These are phyloP conservation scores for Cryptus viduatorius DNA, from an alignment of 2,888 invertebrate genomes.

Conservation along the genomic window DNA sequence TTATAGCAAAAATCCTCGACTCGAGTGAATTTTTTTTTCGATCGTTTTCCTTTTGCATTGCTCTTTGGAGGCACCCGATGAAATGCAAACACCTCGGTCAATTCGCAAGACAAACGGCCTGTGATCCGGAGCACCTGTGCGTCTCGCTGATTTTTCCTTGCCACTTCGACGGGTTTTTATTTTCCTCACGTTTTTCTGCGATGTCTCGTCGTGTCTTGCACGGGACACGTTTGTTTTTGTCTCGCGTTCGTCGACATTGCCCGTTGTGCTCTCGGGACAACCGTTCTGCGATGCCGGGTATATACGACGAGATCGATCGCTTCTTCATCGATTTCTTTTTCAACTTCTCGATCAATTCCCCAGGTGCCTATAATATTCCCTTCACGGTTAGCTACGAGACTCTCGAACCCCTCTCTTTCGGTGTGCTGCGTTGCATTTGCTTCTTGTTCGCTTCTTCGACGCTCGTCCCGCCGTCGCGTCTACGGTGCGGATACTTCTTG, in stretches of 20 bases:
- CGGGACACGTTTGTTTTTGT: conserved; percentile 34
- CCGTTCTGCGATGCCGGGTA: conserved; percentile 55
- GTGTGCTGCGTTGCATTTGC: conserved; percentile 9
- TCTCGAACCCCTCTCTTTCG: conserved; percentile 31
- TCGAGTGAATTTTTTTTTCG: not conserved
- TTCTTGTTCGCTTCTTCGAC: conserved; percentile 7
- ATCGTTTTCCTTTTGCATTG: not conserved
- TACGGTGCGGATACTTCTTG: conserved; percentile 46
- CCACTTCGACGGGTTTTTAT: conserved; percentile 14
- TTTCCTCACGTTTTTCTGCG: not conserved
- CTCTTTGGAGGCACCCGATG: not conserved
- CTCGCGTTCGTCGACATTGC: conserved; percentile 71
- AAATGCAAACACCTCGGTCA: conserved; percentile 26
- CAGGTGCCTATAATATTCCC: conserved; percentile 53
- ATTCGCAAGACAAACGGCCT: conserved; percentile 33
- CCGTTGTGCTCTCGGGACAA: conserved; percentile 50
- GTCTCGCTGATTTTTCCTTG: conserved; percentile 18
- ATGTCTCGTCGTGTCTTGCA: conserved; percentile 28
- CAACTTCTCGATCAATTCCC: conserved; percentile 57
- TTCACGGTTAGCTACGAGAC: conserved; percentile 41
- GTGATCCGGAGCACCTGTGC: conserved; percentile 33
- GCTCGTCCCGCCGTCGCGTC: conserved; percentile 17
- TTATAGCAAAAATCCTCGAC: not conserved
- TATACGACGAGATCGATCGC: conserved; percentile 56
- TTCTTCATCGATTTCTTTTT: conserved; percentile 66